Evolutionary conservation across 1,140 invertebrate genomes (phyloP).

Genomic region (Drosophila mojavensis): DNA sequence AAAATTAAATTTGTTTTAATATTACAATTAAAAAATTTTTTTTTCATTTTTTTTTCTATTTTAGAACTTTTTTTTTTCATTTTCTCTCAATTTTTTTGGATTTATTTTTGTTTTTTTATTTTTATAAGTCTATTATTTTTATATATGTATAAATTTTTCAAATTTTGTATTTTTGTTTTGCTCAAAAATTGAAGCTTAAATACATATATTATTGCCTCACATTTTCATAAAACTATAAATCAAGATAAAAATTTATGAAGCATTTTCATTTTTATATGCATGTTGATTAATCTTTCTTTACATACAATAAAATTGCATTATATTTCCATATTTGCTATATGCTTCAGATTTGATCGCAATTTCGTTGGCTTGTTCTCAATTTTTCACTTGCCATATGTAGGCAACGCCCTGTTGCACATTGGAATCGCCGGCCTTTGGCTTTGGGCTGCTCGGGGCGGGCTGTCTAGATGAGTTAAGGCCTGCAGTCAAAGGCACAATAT

Average conservation of each 20-base stretch:
- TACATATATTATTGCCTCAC: no score
- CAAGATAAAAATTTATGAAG: not conserved
- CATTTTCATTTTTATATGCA: not conserved
- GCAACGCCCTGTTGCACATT: conserved; percentile 4
- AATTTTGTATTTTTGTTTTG: no score
- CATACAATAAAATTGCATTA: conserved; percentile 1
- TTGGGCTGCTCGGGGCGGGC: not conserved
- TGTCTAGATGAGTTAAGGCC: conserved; percentile 53
- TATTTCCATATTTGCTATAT: not conserved
- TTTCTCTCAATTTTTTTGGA: no score
- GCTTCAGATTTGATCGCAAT: conserved; percentile 19
- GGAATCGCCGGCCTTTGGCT: not conserved
- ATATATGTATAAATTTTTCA: no score
- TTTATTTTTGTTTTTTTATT: no score
- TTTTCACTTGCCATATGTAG: conserved; percentile 11
- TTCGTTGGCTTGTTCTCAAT: conserved; percentile 5
- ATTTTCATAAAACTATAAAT: not conserved
- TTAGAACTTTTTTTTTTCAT: no score
- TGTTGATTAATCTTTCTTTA: not conserved
- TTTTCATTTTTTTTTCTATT: no score
- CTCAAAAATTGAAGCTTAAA: no score
- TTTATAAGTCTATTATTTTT: no score
- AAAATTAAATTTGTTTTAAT: no score
- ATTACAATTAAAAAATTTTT: no score
- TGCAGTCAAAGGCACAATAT: conserved; percentile 38